phyloP scores from a whole-genome alignment of 2,113 vertebrate species.

The Silurus glanis region DNA sequence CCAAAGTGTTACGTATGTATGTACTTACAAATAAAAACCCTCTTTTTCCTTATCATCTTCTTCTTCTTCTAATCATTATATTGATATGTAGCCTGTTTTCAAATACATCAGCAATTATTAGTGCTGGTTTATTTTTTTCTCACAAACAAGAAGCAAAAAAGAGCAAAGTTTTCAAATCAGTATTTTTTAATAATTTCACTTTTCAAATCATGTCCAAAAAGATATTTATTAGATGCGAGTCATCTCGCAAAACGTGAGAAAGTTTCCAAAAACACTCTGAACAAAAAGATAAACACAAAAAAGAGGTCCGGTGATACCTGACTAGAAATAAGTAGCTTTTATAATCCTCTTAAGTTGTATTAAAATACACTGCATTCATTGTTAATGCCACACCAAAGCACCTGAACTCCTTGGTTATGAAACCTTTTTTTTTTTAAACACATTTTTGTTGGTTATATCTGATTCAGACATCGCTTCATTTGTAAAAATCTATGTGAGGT shows the following conservation, averaged over 20 bases:
- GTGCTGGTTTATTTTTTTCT: no score
- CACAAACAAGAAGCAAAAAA: not conserved
- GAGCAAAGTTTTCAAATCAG: not conserved
- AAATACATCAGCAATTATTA: not conserved
- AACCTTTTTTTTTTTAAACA: not conserved
- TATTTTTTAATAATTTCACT: not conserved
- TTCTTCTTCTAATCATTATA: no score
- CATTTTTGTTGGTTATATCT: not conserved
- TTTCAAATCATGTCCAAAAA: not conserved
- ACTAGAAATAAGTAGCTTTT: not conserved
- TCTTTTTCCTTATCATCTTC: no score
- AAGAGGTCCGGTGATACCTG: not conserved
- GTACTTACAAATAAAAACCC: no score
- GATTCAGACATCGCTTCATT: not conserved
- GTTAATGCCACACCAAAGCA: not conserved
- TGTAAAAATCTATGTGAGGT: not conserved
- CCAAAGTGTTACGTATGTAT: not conserved
- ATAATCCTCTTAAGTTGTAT: not conserved
- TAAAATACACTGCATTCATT: not conserved
- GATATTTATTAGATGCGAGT: not conserved
- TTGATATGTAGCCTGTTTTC: not conserved
- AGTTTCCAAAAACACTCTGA: not conserved
- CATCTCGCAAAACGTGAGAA: not conserved
- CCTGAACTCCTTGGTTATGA: no score
- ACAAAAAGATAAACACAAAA: not conserved